phyloP scores from a whole-genome alignment of 2,888 invertebrate genomes.

The Eucera pruinosa region DNA sequence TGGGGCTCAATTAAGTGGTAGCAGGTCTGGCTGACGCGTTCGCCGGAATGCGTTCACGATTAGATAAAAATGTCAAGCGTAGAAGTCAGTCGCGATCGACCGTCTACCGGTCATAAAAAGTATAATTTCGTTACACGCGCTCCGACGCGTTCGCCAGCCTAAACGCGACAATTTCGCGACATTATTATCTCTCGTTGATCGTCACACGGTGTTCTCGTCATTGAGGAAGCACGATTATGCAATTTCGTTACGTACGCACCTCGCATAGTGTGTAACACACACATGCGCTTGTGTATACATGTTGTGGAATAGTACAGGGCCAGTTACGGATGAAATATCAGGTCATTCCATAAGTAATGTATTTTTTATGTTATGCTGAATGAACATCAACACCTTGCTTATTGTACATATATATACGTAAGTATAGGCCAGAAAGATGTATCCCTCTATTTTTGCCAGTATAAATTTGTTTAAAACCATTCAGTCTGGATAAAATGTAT shows the following conservation, averaged over 20 bases:
- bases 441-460: no score
- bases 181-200: constrained; percentile 70
- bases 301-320: not conserved
- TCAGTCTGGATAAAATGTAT: no score
- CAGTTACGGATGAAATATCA: no score
- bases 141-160: constrained; percentile 37
- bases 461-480: no score
- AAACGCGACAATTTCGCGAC: constrained; percentile 69
- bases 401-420: no score
- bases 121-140: constrained; percentile 49
- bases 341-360: no score
- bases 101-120: constrained; percentile 32
- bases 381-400: no score
- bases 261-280: constrained; percentile 21
- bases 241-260: constrained; percentile 67
- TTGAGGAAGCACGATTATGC: constrained; percentile 74
- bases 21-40: constrained; percentile 5
- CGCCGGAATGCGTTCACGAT: constrained; percentile 50
- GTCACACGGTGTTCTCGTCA: constrained; percentile 62
- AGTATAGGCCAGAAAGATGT: no score
- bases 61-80: constrained; percentile 54
- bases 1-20: constrained; percentile 21
- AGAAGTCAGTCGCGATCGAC: constrained; percentile 3
- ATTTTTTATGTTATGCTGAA: no score
- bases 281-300: not conserved